Conservation (phyloP, 2,888 invertebrate genomes). For the Eurytoma californica region DNA sequence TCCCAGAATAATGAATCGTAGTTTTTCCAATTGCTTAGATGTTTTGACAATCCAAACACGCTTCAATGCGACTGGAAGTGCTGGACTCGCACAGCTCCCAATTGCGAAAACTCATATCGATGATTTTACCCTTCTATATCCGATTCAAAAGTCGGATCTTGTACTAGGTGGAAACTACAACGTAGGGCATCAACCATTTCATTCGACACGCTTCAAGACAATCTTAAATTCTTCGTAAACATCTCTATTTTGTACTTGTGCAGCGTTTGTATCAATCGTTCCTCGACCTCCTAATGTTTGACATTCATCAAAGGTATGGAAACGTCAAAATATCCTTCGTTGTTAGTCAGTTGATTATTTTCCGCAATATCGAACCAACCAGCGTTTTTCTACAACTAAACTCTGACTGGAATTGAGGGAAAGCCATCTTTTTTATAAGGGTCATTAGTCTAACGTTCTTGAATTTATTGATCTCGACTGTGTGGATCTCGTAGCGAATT, state of each 20-base stretch:
- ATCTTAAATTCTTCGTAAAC: slow-evolving; percentile 56
- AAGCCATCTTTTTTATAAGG: too few relatives aligned
- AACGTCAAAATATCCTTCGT: slow-evolving; percentile 62
- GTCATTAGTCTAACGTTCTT: too few relatives aligned
- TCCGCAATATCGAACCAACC: slow-evolving; percentile 58
- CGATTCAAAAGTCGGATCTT: slow-evolving; percentile 57
- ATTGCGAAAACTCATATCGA: slow-evolving; percentile 63
- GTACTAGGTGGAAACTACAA: slow-evolving; percentile 48
- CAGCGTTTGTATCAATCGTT: slow-evolving; percentile 62
- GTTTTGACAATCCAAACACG: slow-evolving; percentile 66
- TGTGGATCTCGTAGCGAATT: slow-evolving; percentile 67
- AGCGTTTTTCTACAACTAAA: too few relatives aligned
- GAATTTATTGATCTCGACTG: too few relatives aligned
- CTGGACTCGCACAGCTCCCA: slow-evolving; percentile 71
- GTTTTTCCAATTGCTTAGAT: slow-evolving; percentile 68
- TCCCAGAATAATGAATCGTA: slow-evolving; percentile 69
- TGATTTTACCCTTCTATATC: slow-evolving; percentile 53
- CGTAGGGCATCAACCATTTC: slow-evolving; percentile 53
- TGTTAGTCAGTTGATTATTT: slow-evolving; percentile 33
- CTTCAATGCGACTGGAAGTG: slow-evolving; percentile 65
- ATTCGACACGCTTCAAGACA: too few relatives aligned
- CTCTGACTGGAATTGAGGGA: too few relatives aligned
- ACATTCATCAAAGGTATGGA: slow-evolving; percentile 67
- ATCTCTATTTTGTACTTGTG: slow-evolving; percentile 19
- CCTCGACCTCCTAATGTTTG: too few relatives aligned